These are phyloP conservation scores for Mionectes olivaceus DNA, from an alignment of 2,797 vertebrate species.

Conservation along the genomic window DNA sequence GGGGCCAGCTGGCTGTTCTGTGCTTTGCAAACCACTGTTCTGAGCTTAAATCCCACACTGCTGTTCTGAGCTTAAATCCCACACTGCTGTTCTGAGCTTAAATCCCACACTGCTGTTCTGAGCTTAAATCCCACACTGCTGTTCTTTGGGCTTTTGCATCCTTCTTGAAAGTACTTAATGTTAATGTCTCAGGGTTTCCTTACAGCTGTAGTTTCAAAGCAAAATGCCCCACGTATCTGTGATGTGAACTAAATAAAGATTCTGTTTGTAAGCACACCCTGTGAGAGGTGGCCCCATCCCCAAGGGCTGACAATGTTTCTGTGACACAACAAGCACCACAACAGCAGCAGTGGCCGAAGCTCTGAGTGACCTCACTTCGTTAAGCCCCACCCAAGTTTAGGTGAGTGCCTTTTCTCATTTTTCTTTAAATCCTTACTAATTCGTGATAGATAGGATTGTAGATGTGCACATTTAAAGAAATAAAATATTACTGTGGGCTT, in stretches of 20 bases:
- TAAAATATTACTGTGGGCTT: neutral
- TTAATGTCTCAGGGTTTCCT: neutral
- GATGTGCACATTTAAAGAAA: neutral
- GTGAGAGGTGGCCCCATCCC: neutral
- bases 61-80: neutral
- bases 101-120: neutral
- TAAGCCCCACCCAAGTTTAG: neutral
- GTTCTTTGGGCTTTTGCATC: neutral
- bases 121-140: neutral
- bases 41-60: neutral
- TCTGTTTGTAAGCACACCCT: neutral
- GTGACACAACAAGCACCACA: fast-evolving
- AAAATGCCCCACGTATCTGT: neutral
- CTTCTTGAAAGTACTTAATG: neutral
- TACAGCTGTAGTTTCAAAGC: neutral
- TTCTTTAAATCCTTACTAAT: neutral
- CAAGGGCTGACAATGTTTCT: neutral
- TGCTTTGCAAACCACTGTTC: neutral
- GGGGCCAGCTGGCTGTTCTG: neutral
- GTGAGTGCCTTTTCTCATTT: neutral
- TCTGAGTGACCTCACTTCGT: neutral
- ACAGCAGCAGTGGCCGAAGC: neutral
- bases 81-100: neutral
- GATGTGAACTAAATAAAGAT: neutral
- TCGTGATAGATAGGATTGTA: neutral